phyloP scores from a whole-genome alignment of 2,888 invertebrate genomes.

The Helleia helle region DNA sequence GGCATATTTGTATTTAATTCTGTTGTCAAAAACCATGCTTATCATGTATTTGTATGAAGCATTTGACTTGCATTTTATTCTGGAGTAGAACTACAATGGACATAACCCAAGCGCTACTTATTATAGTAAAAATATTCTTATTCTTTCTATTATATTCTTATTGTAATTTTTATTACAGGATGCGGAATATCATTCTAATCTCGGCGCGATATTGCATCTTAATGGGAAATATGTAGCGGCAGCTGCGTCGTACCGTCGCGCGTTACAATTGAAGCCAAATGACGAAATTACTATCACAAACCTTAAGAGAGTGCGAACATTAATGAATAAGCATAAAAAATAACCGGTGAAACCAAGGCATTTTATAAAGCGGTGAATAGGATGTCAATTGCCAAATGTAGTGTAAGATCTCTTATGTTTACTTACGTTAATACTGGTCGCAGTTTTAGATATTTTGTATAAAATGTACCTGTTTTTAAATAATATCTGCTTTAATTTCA shows the following conservation, averaged over 20 bases:
- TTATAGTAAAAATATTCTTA: too few species aligned
- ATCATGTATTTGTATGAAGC: too few species aligned
- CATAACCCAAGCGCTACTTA: too few species aligned
- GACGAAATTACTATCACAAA: constrained; percentile 92
- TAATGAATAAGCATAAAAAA: constrained; percentile 54
- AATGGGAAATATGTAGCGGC: constrained; percentile 93
- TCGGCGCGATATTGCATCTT: constrained; percentile 95
- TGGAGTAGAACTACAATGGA: too few species aligned
- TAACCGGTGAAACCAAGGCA: constrained; percentile 25
- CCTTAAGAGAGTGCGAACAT: constrained; percentile 74
- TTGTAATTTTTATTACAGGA: constrained; percentile 70
- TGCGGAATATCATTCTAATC: constrained; percentile 92
- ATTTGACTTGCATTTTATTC: too few species aligned
- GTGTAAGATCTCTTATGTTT: constrained; percentile 24
- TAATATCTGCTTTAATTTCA: background rate
- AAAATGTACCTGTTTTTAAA: background rate
- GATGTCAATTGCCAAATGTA: constrained; percentile 60
- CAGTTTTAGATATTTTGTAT: background rate
- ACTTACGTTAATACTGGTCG: constrained; percentile 8
- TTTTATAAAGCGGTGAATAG: constrained; percentile 31
- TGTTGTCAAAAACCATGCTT: too few species aligned
- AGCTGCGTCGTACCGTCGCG: constrained; percentile 88
- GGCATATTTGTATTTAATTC: too few species aligned
- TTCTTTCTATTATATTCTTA: background rate
- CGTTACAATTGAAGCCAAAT: constrained; percentile 88